Percentiles rank a stretch among this genome's conserved stretches.
Conservation (phyloP, 2,888 invertebrate genomes). For the Drosophila pullipes region DNA sequence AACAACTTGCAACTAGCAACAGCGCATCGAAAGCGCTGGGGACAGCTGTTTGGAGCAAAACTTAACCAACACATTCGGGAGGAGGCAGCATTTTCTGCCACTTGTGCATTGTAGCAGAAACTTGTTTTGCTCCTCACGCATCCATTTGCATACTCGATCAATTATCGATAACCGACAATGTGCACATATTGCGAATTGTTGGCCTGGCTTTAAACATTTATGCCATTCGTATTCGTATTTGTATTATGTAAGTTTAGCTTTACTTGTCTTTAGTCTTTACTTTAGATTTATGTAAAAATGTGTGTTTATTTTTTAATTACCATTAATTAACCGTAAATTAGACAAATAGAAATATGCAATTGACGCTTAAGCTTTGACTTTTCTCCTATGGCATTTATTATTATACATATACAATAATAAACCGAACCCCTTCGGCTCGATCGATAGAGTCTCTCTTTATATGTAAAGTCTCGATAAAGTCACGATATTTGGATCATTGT, state of each 20-base stretch:
- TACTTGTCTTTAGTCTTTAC: not conserved
- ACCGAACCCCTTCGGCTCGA: too few relatives aligned
- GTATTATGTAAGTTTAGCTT: not conserved
- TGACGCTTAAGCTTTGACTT: not conserved
- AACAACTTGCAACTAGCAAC: slow-evolving; percentile 24
- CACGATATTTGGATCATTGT: not conserved
- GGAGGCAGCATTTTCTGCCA: not conserved
- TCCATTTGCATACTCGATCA: slow-evolving; percentile 27
- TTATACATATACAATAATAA: too few relatives aligned
- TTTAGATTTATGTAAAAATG: too few relatives aligned
- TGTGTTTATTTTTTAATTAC: not conserved
- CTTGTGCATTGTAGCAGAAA: slow-evolving; percentile 19
- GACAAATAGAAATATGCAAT: not conserved
- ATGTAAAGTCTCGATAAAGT: too few relatives aligned
- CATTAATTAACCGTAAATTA: not conserved
- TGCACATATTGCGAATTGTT: not conserved
- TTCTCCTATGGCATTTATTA: not conserved
- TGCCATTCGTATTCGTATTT: not conserved
- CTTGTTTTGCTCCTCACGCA: slow-evolving; percentile 18
- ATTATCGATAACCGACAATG: slow-evolving; percentile 27
- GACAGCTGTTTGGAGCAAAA: slow-evolving; percentile 29
- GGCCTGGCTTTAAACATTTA: not conserved
- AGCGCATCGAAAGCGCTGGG: slow-evolving; percentile 31
- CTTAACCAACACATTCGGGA: slow-evolving; percentile 17
- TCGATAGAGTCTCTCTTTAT: too few relatives aligned